Evolutionary conservation across 2,797 vertebrate species (phyloP).

Genomic region (Scolopax bukidnonensis): DNA sequence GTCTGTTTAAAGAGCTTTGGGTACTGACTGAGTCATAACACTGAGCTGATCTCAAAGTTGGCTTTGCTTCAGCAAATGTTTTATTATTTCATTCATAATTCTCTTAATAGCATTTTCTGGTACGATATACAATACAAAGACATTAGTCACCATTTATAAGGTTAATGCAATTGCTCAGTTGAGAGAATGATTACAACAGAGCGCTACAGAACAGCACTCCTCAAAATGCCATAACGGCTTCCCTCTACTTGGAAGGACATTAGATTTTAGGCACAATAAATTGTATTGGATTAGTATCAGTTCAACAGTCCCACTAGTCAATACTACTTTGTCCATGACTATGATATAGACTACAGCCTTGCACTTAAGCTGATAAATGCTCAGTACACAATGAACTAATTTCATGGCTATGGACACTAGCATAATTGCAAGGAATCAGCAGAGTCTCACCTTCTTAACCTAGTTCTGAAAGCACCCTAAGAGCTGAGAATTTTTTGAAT

Average conservation of each 20-base stretch:
- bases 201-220: not conserved
- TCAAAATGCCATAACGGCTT: not conserved
- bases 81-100: not conserved
- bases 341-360: not conserved
- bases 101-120: not conserved
- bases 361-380: not conserved
- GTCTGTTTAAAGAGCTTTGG: not conserved
- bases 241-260: not conserved
- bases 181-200: not conserved
- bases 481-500: not conserved
- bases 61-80: not conserved
- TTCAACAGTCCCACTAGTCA: not conserved
- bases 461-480: not conserved
- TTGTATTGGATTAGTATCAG: not conserved
- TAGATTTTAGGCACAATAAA: not conserved
- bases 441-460: not conserved
- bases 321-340: not conserved
- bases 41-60: not conserved
- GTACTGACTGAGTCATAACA: conserved; percentile 37
- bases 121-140: not conserved
- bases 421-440: not conserved
- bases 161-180: not conserved
- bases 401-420: not conserved
- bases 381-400: not conserved
- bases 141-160: not conserved